A percentile compares a stretch with the other conserved stretches of the same genome.
phyloP scores from a whole-genome alignment of 1,140 invertebrate genomes.

The Myzus persicae region DNA sequence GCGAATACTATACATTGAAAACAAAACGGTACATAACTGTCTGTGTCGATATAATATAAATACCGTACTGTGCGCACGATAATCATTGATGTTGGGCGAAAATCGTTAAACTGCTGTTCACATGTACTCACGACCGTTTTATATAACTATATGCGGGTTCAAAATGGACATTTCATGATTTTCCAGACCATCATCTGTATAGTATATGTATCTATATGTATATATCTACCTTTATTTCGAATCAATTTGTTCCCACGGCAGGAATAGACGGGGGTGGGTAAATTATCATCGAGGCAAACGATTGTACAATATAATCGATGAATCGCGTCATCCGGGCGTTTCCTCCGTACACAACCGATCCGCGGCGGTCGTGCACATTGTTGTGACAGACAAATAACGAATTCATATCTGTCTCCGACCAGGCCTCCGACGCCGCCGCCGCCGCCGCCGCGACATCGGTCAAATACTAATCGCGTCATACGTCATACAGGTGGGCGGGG shows the following conservation, averaged over 20 bases:
- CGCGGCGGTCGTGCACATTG: too few species aligned
- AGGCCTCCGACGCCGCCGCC: too few species aligned
- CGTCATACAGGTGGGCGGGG: not conserved
- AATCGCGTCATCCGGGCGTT: accelerated
- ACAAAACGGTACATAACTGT: not conserved
- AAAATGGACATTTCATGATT: not conserved
- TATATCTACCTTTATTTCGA: not conserved
- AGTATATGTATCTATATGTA: not conserved
- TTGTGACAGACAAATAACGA: not conserved
- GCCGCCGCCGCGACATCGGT: not conserved
- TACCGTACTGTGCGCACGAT: not conserved
- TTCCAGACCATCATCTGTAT: not conserved
- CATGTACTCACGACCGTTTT: not conserved
- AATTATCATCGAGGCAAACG: too few species aligned
- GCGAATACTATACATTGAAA: not conserved
- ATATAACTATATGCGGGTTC: too few species aligned
- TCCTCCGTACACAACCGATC: not conserved
- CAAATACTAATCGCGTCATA: not conserved
- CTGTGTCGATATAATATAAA: not conserved
- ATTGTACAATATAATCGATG: not conserved
- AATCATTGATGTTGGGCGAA: not conserved
- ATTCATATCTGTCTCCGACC: not conserved
- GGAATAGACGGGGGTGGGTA: not conserved
- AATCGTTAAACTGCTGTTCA: not conserved
- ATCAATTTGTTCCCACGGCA: not conserved